These are phyloP conservation scores for Phrynosoma platyrhinos DNA, from an alignment of 2,113 vertebrate species.

Conservation along the genomic window DNA sequence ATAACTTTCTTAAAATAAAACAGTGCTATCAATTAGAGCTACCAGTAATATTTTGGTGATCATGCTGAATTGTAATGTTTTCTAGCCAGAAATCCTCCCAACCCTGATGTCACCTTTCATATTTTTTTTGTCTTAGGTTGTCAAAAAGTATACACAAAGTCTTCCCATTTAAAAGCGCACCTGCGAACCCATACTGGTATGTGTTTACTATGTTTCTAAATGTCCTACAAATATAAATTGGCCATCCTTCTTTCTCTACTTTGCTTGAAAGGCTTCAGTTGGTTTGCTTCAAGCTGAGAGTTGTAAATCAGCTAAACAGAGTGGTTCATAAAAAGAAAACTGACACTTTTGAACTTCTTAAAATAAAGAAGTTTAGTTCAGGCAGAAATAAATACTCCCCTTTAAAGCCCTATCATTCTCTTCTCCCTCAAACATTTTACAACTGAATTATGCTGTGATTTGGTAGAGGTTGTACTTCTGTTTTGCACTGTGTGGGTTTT, in stretches of 20 bases:
- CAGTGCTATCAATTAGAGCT: not conserved
- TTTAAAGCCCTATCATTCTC: conserved; percentile 10
- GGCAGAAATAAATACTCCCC: conserved; percentile 32
- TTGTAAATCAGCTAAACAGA: conserved; percentile 54
- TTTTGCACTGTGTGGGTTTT: not conserved
- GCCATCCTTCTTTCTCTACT: conserved; percentile 54
- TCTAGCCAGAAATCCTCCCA: not conserved
- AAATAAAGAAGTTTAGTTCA: conserved; percentile 33
- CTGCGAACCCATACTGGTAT: conserved; percentile 97
- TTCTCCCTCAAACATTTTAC: not conserved
- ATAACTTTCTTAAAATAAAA: conserved; percentile 5
- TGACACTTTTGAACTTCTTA: conserved; percentile 47
- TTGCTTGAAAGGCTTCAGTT: conserved; percentile 57
- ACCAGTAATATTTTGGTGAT: not conserved
- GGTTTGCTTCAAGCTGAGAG: conserved; percentile 52
- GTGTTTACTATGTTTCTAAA: conserved; percentile 70
- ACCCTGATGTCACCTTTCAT: conserved; percentile 45
- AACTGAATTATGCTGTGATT: conserved; percentile 11
- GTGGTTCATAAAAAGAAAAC: conserved; percentile 43
- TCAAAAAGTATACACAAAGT: conserved; percentile 98
- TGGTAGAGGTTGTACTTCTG: not conserved
- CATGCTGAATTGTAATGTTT: not conserved
- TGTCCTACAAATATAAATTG: conserved; percentile 61
- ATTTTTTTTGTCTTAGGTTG: conserved; percentile 82
- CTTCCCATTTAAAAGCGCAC: conserved; percentile 97